phyloP scores from a whole-genome alignment of 2,888 invertebrate species.

The Artemia sp. region DNA sequence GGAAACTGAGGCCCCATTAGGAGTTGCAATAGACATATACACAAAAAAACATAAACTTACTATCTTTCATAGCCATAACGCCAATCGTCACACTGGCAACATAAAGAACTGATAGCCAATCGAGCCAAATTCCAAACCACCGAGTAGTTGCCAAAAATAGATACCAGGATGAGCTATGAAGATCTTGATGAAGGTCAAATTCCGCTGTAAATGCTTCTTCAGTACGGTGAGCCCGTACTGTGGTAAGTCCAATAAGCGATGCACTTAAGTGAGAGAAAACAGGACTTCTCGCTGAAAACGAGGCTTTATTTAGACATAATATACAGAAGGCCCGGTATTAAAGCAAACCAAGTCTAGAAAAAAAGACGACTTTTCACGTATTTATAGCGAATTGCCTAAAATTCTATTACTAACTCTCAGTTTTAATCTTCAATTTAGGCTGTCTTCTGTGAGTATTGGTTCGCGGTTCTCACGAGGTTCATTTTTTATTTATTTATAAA shows the following conservation, averaged over 20 bases:
- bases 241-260: slow-evolving; percentile 54
- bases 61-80: slow-evolving; percentile 49
- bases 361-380: too few relatives aligned
- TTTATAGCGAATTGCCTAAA: too few relatives aligned
- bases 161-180: slow-evolving; percentile 78
- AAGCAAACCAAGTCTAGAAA: too few relatives aligned
- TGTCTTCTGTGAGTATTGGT: too few relatives aligned
- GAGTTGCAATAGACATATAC: background rate
- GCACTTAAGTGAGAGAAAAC: slow-evolving; percentile 56
- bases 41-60: slow-evolving; percentile 28
- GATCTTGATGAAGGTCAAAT: slow-evolving; percentile 30
- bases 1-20: too few relatives aligned
- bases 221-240: slow-evolving; percentile 40
- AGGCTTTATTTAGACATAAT: background rate
- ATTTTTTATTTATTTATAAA: too few relatives aligned
- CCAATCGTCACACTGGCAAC: slow-evolving; percentile 68
- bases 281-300: slow-evolving; percentile 34
- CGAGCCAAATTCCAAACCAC: slow-evolving; percentile 85
- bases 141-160: slow-evolving; percentile 72
- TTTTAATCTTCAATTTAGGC: too few relatives aligned
- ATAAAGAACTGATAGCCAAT: slow-evolving; percentile 68
- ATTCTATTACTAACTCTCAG: too few relatives aligned
- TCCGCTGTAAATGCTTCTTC: slow-evolving; percentile 32
- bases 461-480: too few relatives aligned
- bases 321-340: too few relatives aligned